Evolutionary conservation across 1,140 invertebrate genomes (phyloP), one percentile per base, ranked within the genome.

Genomic region (Drusus annulatus): DNA sequence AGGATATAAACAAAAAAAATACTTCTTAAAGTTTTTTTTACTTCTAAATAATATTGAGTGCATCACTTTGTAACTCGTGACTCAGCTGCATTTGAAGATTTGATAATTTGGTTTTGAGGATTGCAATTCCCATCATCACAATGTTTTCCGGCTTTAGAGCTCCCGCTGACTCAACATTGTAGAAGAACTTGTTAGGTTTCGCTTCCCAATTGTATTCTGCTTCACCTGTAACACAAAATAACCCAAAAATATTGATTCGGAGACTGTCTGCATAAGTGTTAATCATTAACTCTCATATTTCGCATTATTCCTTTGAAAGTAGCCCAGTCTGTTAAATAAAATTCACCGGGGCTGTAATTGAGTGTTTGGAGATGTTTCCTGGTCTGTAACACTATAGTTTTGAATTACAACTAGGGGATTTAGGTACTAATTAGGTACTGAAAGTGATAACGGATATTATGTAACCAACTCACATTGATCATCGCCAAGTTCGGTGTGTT

Each of bases 141-240:
- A 99, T 99, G 87, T 98, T 99, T 88, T 99, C 98, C 28, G 98
- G 98, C 86, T 95, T 96, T 3, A 99, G 89, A 4, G 98, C 94
- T 25, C 98, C 98, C 80, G 95, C 94, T 10, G 97, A 96, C 90
- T 99, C 98, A 0, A 99, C 97, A 90, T 98, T 99, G 85, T 95
- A 98, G 87, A 93, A 99, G 87, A 98, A 99, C 90, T 99, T 99
- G 86, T 98, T 98, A 13, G 99, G 97, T 88, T 98, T 98, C 7
- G 95, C 95, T 87, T 96, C 94, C 91, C 96, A 96, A 85, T 98
- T 97, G 86, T 95, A 99, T 10, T 96, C 93, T 5, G 96, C 98
- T 91, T 99, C 95, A 88, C 91, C 94, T 95, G 86, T 1, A 76
- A 75, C 8, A 23, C 2, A 13, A 45, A 45, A 13, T 45, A 13